Base-by-base conservation (phyloP, 2,797 vertebrate species). In the Hydrophis major region DNA sequence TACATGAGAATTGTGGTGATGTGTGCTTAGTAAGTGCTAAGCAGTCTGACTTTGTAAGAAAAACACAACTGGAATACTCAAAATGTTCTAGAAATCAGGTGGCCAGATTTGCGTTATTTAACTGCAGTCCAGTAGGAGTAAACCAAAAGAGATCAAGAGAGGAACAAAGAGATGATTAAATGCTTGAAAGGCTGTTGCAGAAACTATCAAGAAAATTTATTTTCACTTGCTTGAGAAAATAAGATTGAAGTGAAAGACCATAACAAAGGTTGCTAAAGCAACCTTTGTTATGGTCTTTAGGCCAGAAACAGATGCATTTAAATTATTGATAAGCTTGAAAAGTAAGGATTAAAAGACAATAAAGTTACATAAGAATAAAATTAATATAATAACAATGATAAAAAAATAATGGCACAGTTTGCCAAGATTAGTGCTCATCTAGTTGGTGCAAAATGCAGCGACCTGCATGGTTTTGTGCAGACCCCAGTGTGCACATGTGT, bases 1-100 rank as follows among this genome's bases (percentile, higher is more conserved):
- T 93, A 92, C 88, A 94, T 22, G 94, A 95, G 93, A 94, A 90
- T 96, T 96, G 93, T 59, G 93, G 92, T 94, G 95, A 94, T 93
- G 86, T 88, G 61, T 87, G 32, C 59, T 94, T 92, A 92, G 90
- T 22, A 95, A 93, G 32, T n/a, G 32, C 86, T 91, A 93, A 94
- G 93, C 56, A 88, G 63, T 86, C 93, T 90, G 12, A 83, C 74
- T 96, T 95, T 90, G 83, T 83, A 6, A 55, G 87, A 90, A 93
- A 93, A 92, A 94, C 42, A 14, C 69, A 88, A 3, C 32, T 57
- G n/a, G 55, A 95, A 96, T 93, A 90, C 28, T 94, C 91, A 95
- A 13, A 92, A 88, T 4, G 89, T 93, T 61, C n/a, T 10, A 91
- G n/a, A 1, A n/a, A 47, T 37, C n/a, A 16, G 28, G 37, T 86